A percentile compares a stretch with the other conserved stretches of the same genome.
phyloP scores from a whole-genome alignment of 2,888 invertebrate species.

The Galerucella nymphaeae region DNA sequence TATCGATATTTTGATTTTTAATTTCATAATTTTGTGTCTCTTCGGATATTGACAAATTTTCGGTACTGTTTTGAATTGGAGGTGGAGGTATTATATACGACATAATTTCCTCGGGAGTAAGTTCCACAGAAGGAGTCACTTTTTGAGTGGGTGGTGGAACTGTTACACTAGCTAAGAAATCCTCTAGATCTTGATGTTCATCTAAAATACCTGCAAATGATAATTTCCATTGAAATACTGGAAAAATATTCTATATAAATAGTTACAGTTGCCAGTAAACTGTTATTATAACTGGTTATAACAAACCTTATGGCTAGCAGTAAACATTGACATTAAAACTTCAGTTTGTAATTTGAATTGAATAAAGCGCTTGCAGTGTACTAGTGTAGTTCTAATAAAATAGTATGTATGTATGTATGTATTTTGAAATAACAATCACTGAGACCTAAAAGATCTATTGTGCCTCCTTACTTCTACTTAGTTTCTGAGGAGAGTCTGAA shows the following conservation, averaged over 20 bases:
- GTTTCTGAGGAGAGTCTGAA: too few species aligned
- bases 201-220: constrained; percentile 53
- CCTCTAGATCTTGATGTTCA: constrained; percentile 77
- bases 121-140: constrained; percentile 79
- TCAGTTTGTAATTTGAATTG: too few species aligned
- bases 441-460: too few species aligned
- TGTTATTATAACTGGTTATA: too few species aligned
- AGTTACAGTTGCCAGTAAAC: not conserved
- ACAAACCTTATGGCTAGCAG: too few species aligned
- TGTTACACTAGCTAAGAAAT: constrained; percentile 84
- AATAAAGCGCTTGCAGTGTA: too few species aligned
- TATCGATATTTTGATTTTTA: constrained; percentile 53
- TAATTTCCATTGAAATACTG: not conserved
- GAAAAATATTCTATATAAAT: not conserved
- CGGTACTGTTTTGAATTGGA: constrained; percentile 62
- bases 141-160: constrained; percentile 84
- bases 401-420: too few species aligned
- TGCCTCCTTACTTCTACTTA: too few species aligned
- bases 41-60: constrained; percentile 41
- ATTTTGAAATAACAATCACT: too few species aligned
- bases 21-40: constrained; percentile 30
- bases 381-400: too few species aligned
- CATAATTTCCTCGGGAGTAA: constrained; percentile 86
- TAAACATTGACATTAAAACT: too few species aligned
- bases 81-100: constrained; percentile 87